A percentile compares a stretch with the other conserved stretches of the same genome.
phyloP scores from a whole-genome alignment of 2,797 vertebrate genomes.

The Gouania willdenowi region DNA sequence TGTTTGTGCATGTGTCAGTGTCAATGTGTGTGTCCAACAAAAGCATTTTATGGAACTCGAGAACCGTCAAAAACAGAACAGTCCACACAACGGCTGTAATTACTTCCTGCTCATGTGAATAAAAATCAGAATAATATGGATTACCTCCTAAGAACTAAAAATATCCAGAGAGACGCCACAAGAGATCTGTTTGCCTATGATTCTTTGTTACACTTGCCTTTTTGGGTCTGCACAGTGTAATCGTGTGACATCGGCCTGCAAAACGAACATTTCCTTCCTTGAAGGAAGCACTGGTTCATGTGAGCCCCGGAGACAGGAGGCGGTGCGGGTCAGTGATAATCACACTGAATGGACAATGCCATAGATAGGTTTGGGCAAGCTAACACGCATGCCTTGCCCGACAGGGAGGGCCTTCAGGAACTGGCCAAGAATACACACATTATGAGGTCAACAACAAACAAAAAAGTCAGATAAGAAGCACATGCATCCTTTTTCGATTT shows the following conservation, averaged over 20 bases:
- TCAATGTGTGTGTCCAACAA: conserved; percentile 14
- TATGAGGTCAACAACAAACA: conserved; percentile 59
- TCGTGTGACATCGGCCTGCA: conserved; percentile 56
- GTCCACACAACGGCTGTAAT: conserved; percentile 27
- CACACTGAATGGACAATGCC: conserved; percentile 72
- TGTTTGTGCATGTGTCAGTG: conserved; percentile 36
- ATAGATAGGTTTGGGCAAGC: conserved; percentile 64
- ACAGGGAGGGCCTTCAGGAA: conserved; percentile 56
- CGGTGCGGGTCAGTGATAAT: conserved; percentile 72
- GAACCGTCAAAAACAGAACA: conserved; percentile 19
- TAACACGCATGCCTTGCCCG: conserved; percentile 53
- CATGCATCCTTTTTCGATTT: conserved; percentile 45
- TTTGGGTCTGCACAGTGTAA: conserved; percentile 46
- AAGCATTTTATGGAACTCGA: background rate
- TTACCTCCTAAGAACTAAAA: background rate
- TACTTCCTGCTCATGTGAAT: background rate
- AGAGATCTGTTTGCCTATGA: background rate
- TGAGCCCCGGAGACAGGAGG: conserved; percentile 73
- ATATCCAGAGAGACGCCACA: background rate
- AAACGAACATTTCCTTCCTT: conserved; percentile 76
- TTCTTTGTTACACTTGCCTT: conserved; percentile 35
- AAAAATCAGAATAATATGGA: conserved; percentile 4
- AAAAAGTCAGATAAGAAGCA: conserved; percentile 58
- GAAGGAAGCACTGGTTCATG: conserved; percentile 71
- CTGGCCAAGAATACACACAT: conserved; percentile 54